Evolutionary conservation across 2,797 vertebrate genomes (phyloP), one percentile per base, ranked within the genome.

Genomic region (Cirrhinus mrigala): DNA sequence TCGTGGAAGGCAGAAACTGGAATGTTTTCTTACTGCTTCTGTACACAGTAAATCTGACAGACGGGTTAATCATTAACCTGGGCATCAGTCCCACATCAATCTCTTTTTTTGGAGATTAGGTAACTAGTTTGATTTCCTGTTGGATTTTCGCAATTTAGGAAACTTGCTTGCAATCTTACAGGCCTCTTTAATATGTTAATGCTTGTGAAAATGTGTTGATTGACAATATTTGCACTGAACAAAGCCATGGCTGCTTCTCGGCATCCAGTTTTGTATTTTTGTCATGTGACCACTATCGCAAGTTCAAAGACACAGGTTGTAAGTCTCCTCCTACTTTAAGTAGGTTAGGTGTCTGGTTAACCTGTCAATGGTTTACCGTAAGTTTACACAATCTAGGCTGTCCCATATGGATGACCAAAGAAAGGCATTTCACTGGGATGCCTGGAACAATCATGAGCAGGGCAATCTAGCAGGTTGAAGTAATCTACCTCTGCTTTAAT

Each of bases 31-130:
- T 87, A 89, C 91, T 89, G 89, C 93, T 93, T 92, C 91, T 86
- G 76, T 66, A 84, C 89, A 84, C 90, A 91, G 93, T 95, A 93
- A 93, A 94, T 92, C 84, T 77, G 88, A 92, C 89, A 88, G 81
- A 40, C 66, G 15, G 33, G 93, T 95, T 91, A 96, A 94, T 96
- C 82, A 96, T 96, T 91, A 94, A 92, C 93, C 76, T 79, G 70
- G 24, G 24, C 66, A 69, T 80, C 69, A 73, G 78, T 48, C 79
- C 81, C 89, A 88, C 79, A 86, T 84, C 84, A 75, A 83, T 85
- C 86, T 48, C 74, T 46, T 84, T 71, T 82, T 77, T 54, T 82
- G 20, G 22, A 48, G 68, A 56, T 46, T 80, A 40, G 58, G 46
- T 56, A 86, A 46, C 54, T 81, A 44, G 27, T 29, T 22, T 50